Evolutionary conservation across 2,113 vertebrate genomes (phyloP).

Genomic region (Bombycilla garrulus): DNA sequence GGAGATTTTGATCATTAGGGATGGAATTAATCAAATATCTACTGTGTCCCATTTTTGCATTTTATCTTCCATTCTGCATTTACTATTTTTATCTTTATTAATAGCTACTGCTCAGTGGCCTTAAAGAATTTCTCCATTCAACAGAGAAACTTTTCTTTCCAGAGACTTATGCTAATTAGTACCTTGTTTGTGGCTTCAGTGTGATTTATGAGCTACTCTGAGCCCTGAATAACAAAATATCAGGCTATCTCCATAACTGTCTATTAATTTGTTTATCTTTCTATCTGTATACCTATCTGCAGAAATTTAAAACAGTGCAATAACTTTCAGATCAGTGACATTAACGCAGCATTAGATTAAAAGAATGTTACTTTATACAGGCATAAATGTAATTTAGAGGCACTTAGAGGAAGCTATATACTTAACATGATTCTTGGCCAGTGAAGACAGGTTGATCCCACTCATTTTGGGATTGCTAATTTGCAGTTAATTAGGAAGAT

Average conservation of each 20-base stretch:
- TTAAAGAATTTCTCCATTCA: slow-evolving; percentile 62
- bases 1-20: slow-evolving; percentile 66
- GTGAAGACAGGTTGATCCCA: slow-evolving; percentile 89
- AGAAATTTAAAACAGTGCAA: slow-evolving; percentile 75
- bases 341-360: slow-evolving; percentile 82
- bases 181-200: slow-evolving; percentile 50
- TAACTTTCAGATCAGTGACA: slow-evolving; percentile 77
- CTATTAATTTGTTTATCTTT: slow-evolving; percentile 82
- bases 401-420: slow-evolving; percentile 78
- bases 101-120: slow-evolving; percentile 59
- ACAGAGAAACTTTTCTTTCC: slow-evolving; percentile 70
- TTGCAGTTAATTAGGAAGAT: slow-evolving; percentile 97
- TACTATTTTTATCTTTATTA: slow-evolving; percentile 66
- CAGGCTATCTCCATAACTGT: slow-evolving; percentile 64
- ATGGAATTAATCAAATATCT: slow-evolving; percentile 59
- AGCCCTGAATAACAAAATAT: slow-evolving; percentile 66
- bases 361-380: slow-evolving; percentile 80
- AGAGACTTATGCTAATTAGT: slow-evolving; percentile 68
- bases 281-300: slow-evolving; percentile 73
- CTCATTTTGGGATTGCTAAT: slow-evolving; percentile 96
- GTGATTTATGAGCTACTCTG: slow-evolving; percentile 66
- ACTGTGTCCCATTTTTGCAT: slow-evolving; percentile 49
- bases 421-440: slow-evolving; percentile 82
- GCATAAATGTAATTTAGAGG: slow-evolving; percentile 80
- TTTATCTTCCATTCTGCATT: slow-evolving; percentile 47